Evolutionary conservation across 1,140 invertebrate genomes (phyloP), one percentile per base, ranked within the genome.

Genomic region (Drosophila sproati): DNA sequence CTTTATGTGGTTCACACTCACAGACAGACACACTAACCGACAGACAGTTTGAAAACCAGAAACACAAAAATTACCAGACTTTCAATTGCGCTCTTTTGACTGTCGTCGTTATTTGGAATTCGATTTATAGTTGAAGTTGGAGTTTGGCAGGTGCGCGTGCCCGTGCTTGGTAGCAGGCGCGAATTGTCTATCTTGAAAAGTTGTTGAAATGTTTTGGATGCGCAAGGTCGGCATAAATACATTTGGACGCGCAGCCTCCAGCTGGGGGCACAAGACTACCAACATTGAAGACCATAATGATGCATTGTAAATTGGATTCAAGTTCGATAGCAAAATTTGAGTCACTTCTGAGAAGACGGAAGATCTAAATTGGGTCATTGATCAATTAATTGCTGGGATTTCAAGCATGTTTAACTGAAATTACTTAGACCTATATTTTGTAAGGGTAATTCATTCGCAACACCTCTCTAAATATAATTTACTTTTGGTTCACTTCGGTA

Each of bases 121-220:
- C 29, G 7, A 12, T 12, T n/a, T 64, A 41, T 29, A 10, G 45
- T n/a, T 72, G 67, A 57, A 76, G 77, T 43, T 61, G 29, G 12
- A 70, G 50, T 55, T 63, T 77, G 83, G 69, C 82, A 86, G 82
- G 82, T 86, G 82, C 74, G 52, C 51, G 51, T 70, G 73, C 51
- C 56, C 57, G 29, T 20, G 67, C 52, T 80, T 86, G 79, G 82
- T 76, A 69, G 57, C 57, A 51, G 66, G 37, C 52, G 57, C 66
- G 59, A 74, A 74, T 70, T 70, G 72, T 70, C 66, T 57, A 70
- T 41, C 51, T 62, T 57, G 51, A 74, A 62, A 66, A 78, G 76
- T 61, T 86, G 80, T 86, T 83, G 81, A 83, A 83, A 83, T 86
- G 55, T 43, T 64, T 63, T 55, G 50, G 82, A 85, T 75, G 71